Conservation (phyloP, 2,113 vertebrate genomes). For the Emydura subglobosa region DNA sequence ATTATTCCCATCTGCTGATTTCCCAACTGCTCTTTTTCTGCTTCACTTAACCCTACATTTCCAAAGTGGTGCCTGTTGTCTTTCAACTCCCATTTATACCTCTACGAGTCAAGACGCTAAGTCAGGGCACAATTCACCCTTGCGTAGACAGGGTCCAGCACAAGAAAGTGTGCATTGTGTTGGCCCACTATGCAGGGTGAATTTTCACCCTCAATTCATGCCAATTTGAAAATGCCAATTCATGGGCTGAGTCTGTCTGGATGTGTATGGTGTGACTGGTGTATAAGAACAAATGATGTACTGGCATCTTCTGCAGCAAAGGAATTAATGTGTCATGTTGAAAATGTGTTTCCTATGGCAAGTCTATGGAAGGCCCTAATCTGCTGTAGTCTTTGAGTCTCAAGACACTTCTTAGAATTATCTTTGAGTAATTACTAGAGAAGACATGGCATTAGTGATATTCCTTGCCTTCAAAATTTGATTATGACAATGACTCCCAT, state of each 20-base stretch:
- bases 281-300: not conserved
- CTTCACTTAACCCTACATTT: not conserved
- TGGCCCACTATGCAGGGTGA: not conserved
- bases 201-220: not conserved
- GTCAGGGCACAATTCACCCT: not conserved
- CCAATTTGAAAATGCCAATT: fast-evolving
- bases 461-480: not conserved
- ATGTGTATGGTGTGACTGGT: not conserved
- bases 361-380: fast-evolving
- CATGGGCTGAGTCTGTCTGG: not conserved
- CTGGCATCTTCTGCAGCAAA: not conserved
- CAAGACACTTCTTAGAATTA: not conserved
- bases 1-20: not conserved
- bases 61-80: not conserved
- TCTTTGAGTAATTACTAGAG: not conserved
- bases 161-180: fast-evolving
- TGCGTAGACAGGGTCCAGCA: not conserved
- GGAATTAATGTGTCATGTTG: not conserved
- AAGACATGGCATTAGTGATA: not conserved
- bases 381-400: not conserved
- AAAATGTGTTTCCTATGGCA: not conserved
- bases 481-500: fast-evolving
- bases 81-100: not conserved
- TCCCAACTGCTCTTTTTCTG: not conserved
- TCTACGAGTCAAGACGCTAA: fast-evolving